phyloP scores from a whole-genome alignment of 2,888 invertebrate species.

The Pocota personata region DNA sequence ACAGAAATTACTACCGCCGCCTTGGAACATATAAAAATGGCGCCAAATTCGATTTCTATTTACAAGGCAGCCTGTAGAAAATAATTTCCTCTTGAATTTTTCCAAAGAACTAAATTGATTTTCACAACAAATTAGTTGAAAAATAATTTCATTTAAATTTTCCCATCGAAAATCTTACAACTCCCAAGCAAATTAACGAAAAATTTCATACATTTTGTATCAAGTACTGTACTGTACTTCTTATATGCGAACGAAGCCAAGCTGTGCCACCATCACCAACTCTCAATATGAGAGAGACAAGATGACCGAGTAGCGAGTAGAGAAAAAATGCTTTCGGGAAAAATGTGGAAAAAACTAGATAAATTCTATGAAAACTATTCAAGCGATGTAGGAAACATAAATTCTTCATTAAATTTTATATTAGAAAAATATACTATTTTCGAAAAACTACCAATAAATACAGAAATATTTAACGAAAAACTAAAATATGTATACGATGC shows the following conservation, averaged over 20 bases:
- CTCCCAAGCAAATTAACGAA: background rate
- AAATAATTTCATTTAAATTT: background rate
- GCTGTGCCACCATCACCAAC: slow-evolving; percentile 65
- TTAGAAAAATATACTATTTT: slow-evolving; percentile 9
- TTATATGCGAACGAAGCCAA: slow-evolving; percentile 57
- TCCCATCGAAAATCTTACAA: background rate
- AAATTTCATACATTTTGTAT: slow-evolving; percentile 40
- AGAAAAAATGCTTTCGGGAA: slow-evolving; percentile 40
- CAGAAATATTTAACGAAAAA: slow-evolving; percentile 26
- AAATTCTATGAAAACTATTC: slow-evolving; percentile 58
- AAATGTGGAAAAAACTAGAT: slow-evolving; percentile 60
- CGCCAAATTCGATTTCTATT: slow-evolving; percentile 64
- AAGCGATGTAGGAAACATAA: slow-evolving; percentile 25
- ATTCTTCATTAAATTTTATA: slow-evolving; percentile 44
- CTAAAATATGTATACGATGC: slow-evolving; percentile 66
- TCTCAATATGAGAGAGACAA: slow-evolving; percentile 44
- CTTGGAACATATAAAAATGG: slow-evolving; percentile 62
- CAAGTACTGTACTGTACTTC: slow-evolving; percentile 64
- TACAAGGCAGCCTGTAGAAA: slow-evolving; percentile 9
- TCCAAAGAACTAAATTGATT: background rate
- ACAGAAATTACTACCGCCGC: slow-evolving; percentile 54
- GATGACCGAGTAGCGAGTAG: slow-evolving; percentile 44
- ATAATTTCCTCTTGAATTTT: background rate
- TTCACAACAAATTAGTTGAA: background rate
- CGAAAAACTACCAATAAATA: background rate